Evolutionary conservation across 2,113 vertebrate genomes (phyloP), one percentile per base, ranked within the genome.

Genomic region (Phalacrocorax carbo): DNA sequence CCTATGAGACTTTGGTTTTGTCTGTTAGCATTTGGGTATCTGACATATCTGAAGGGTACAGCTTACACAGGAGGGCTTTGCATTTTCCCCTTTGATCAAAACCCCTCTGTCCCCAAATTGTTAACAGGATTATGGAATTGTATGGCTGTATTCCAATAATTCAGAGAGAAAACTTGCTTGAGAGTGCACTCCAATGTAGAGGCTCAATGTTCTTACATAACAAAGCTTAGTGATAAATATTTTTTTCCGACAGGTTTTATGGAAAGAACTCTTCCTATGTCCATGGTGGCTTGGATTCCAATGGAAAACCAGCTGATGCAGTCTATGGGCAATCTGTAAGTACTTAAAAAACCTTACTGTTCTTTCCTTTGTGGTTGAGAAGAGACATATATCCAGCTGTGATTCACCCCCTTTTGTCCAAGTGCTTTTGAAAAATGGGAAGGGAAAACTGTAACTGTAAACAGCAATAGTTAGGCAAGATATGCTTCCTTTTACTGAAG

Each of bases 201-300:
- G 40, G 40, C 38, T 77, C 11, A 32, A 0, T 71, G 30, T 68
- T 94, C 18, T 69, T 76, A 4, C 7, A 5, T 40, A 71, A 29
- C 25, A 77, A 70, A 83, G 18, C 15, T 66, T 68, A 40, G 48
- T 40, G 12, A 85, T 88, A 65, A 89, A 73, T 86, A 66, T 54
- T 88, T 72, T 22, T 92, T 61, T 95, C 73, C n/a, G 65, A 94
- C 90, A 99, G 99, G 98, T 99, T 99, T 97, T 99, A 99, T 97
- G 99, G 99, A 27, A 99, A 99, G 97, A 99, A 99, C 97, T 99
- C 99, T 15, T 99, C 99, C 36, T 99, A 99, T 57, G 99, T 99
- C 32, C 99, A 99, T 11, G 99, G 99, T 38, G 99, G 99, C 36
- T 93, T 99, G 98, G 99, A 99, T 98, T 98, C 97, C 85, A 99